Conservation (phyloP, 2,888 invertebrate species). For the Cosmorhoe ocellata region DNA sequence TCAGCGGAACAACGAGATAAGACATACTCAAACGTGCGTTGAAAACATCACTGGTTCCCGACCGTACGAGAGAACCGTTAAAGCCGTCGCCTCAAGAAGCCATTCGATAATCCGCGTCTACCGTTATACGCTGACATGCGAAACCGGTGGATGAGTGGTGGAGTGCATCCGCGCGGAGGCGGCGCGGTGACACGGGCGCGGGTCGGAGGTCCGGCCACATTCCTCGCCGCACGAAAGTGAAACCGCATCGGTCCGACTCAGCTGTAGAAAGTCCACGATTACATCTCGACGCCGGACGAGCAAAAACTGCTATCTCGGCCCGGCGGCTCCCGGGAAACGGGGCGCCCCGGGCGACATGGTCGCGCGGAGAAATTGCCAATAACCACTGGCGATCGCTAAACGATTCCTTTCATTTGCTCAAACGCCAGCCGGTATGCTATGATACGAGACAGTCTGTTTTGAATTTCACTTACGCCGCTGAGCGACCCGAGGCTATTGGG, state of each 20-base stretch:
- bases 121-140: slow-evolving; percentile 50
- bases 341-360: slow-evolving; percentile 57
- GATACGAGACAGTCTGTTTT: slow-evolving; percentile 50
- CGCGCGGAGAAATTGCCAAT: slow-evolving; percentile 63
- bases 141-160: slow-evolving; percentile 38
- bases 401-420: slow-evolving; percentile 65
- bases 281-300: slow-evolving; percentile 71
- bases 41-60: slow-evolving; percentile 33
- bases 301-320: slow-evolving; percentile 72
- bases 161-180: slow-evolving; percentile 39
- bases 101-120: slow-evolving; percentile 48
- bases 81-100: slow-evolving; percentile 36
- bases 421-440: slow-evolving; percentile 37
- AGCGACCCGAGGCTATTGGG: slow-evolving; percentile 48
- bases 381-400: slow-evolving; percentile 55
- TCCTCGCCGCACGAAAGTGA: slow-evolving; percentile 79
- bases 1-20: slow-evolving; percentile 2
- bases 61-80: slow-evolving; percentile 48
- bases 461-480: slow-evolving; percentile 60
- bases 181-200: slow-evolving; percentile 51
- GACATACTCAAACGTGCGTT: slow-evolving; percentile 38
- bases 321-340: slow-evolving; percentile 70
- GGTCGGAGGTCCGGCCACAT: slow-evolving; percentile 81
- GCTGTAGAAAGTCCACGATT: slow-evolving; percentile 81
- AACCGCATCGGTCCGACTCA: slow-evolving; percentile 71